A percentile compares a stretch with the other conserved stretches of the same genome.
phyloP scores from a whole-genome alignment of 2,113 vertebrate genomes.

The Condylura cristata region DNA sequence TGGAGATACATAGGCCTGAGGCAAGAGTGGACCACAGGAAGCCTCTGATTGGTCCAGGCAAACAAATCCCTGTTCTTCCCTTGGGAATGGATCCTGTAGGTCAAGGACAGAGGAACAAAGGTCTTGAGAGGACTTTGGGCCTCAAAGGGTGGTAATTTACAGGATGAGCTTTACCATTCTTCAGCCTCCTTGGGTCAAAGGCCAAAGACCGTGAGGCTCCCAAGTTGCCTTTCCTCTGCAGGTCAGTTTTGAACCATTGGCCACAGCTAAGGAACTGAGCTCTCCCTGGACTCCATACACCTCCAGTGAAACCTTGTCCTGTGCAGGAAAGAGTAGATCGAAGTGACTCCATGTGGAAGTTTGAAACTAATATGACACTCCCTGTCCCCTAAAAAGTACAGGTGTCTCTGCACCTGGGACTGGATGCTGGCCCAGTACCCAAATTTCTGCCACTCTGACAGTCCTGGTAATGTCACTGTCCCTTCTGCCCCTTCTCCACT shows the following conservation, averaged over 20 bases:
- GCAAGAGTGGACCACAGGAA: slow-evolving; percentile 51
- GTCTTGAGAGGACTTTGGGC: not conserved
- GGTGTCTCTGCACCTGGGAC: not conserved
- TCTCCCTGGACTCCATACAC: not conserved
- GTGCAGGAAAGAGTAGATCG: not conserved
- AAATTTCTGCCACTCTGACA: not conserved
- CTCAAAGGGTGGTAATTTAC: not conserved
- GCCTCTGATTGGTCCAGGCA: not conserved
- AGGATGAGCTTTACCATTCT: not conserved
- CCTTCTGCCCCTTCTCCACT: not conserved
- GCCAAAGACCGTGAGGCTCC: not conserved
- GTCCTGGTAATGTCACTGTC: not conserved
- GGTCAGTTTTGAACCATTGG: not conserved
- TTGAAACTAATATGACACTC: not conserved
- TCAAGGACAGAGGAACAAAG: not conserved
- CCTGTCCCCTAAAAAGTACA: too few species aligned
- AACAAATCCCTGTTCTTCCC: not conserved
- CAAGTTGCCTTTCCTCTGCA: not conserved
- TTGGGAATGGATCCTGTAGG: not conserved
- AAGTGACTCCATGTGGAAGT: not conserved
- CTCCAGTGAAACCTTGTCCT: not conserved
- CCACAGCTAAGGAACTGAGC: not conserved
- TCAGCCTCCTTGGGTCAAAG: not conserved
- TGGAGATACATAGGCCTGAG: slow-evolving; percentile 68
- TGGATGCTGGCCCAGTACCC: not conserved